A percentile compares a stretch with the other conserved stretches of the same genome.
These are phyloP conservation scores for Lasiurus cinereus DNA, from an alignment of 2,113 vertebrate species.

Conservation along the genomic window DNA sequence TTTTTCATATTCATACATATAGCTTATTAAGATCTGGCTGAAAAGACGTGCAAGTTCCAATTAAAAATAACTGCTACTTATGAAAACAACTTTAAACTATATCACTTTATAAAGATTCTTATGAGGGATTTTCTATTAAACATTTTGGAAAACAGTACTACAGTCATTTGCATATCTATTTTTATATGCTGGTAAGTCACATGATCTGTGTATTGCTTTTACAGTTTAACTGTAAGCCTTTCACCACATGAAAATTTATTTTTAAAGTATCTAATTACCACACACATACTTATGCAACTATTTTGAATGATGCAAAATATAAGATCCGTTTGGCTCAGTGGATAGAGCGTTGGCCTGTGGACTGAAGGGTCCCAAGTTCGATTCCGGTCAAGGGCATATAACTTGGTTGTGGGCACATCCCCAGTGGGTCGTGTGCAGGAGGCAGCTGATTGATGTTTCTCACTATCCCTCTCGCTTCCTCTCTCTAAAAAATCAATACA, in stretches of 20 bases:
- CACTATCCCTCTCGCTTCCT: too few species aligned
- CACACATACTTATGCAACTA: constrained; percentile 40
- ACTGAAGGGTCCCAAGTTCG: too few species aligned
- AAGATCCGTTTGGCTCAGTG: neutral
- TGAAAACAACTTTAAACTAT: constrained; percentile 63
- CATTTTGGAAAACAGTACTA: constrained; percentile 77
- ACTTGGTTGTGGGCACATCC: too few species aligned
- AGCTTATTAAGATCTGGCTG: constrained; percentile 47
- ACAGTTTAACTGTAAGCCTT: constrained; percentile 72
- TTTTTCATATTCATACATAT: constrained; percentile 21
- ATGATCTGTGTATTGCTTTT: constrained; percentile 78
- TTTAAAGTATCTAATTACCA: constrained; percentile 71
- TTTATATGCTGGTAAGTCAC: constrained; percentile 76
- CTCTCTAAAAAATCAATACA: too few species aligned
- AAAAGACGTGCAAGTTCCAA: constrained; percentile 64
- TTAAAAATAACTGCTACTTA: constrained; percentile 75
- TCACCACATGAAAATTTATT: constrained; percentile 72
- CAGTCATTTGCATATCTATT: constrained; percentile 78
- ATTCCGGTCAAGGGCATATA: too few species aligned
- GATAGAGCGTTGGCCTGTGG: too few species aligned
- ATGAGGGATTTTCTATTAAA: constrained; percentile 70
- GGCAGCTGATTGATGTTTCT: too few species aligned
- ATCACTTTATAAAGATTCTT: constrained; percentile 70
- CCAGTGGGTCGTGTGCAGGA: too few species aligned
- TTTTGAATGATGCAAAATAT: constrained; percentile 72